Evolutionary conservation across 2,888 invertebrate genomes (phyloP).

Genomic region (Cerastis rubricosa): DNA sequence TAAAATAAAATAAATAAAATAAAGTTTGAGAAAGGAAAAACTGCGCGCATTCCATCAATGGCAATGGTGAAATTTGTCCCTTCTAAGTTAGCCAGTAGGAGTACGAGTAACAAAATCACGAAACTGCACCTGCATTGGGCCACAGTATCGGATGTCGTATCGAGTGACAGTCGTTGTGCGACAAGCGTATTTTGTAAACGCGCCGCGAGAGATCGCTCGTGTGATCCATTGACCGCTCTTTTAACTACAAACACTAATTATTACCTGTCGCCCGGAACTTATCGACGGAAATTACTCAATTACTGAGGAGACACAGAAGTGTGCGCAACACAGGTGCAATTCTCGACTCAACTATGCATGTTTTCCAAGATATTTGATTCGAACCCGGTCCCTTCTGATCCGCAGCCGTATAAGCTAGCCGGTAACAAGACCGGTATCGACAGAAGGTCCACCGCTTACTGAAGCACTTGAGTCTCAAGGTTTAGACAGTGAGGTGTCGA

Average conservation of each 20-base stretch:
- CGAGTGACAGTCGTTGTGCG: slow-evolving; percentile 19
- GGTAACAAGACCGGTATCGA: background rate
- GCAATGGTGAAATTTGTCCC: background rate
- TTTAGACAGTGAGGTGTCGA: background rate
- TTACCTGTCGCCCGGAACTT: background rate
- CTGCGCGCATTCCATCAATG: background rate
- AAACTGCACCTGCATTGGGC: slow-evolving; percentile 26
- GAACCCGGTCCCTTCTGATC: background rate
- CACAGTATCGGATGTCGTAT: slow-evolving; percentile 45
- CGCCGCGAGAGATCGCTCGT: background rate
- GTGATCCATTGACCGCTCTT: background rate
- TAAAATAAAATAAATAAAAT: no score
- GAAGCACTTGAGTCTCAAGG: background rate
- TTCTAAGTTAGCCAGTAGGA: slow-evolving; percentile 15
- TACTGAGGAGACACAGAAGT: background rate
- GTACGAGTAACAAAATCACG: slow-evolving; percentile 8
- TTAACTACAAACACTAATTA: background rate
- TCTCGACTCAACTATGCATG: slow-evolving; percentile 6
- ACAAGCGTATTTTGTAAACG: background rate
- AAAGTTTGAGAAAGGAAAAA: background rate
- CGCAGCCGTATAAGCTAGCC: background rate
- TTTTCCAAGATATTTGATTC: background rate
- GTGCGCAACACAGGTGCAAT: background rate
- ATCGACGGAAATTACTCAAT: background rate
- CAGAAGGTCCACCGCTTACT: slow-evolving; percentile 10